Percentiles rank a stretch among this genome's conserved stretches.
Conservation (phyloP, 2,113 vertebrate species). For the Chroicocephalus ridibundus region DNA sequence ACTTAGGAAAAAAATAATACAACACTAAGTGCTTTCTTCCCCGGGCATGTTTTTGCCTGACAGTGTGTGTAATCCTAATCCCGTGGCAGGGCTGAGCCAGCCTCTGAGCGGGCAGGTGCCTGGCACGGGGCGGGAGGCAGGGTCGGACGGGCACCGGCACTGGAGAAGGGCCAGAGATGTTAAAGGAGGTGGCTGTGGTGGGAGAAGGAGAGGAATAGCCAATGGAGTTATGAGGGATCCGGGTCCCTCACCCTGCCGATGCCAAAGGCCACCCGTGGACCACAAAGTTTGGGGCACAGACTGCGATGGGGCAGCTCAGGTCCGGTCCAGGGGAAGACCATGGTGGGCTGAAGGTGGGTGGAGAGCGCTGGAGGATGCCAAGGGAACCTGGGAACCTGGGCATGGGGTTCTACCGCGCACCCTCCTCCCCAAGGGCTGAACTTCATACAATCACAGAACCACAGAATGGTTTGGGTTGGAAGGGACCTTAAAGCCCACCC, state of each 20-base stretch:
- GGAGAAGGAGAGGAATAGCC: neutral
- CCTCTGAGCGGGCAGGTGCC: neutral
- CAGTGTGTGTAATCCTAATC: conserved; percentile 48
- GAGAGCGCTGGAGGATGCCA: neutral
- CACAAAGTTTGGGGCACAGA: neutral
- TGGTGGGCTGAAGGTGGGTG: neutral
- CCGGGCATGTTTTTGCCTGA: conserved; percentile 1
- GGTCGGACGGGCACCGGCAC: neutral
- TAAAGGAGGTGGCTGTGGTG: fast-evolving
- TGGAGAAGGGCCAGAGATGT: neutral
- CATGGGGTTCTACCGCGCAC: neutral
- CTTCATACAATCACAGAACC: neutral
- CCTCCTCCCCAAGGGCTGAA: neutral
- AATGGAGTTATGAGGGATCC: no score
- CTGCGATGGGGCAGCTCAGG: neutral
- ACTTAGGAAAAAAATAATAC: conserved; percentile 30
- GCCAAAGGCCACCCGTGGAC: neutral
- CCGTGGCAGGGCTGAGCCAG: neutral
- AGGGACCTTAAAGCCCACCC: neutral
- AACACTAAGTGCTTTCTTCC: conserved; percentile 56
- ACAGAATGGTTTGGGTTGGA: neutral
- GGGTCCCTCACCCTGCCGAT: neutral
- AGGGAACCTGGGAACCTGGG: neutral
- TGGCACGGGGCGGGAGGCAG: neutral
- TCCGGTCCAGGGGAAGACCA: neutral